phyloP scores from a whole-genome alignment of 2,888 invertebrate genomes.

The Ennomos fuscantarius region DNA sequence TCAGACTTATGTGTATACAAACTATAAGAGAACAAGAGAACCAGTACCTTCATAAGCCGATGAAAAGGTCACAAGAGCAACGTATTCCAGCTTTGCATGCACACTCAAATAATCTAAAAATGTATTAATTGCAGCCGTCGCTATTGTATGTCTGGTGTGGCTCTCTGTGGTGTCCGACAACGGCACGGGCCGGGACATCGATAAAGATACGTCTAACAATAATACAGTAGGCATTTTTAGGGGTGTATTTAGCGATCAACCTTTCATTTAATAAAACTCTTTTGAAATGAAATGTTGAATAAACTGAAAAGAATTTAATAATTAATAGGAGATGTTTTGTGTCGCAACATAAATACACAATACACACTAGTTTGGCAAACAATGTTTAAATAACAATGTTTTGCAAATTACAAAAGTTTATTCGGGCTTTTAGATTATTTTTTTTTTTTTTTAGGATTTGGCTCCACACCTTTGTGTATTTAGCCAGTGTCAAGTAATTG shows the following conservation, averaged over 20 bases:
- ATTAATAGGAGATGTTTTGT: too few relatives aligned
- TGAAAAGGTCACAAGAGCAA: constrained; percentile 73
- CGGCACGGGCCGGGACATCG: constrained; percentile 75
- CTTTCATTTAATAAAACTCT: neutral
- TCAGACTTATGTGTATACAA: too few relatives aligned
- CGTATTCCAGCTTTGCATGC: constrained; percentile 77
- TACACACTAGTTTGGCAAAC: too few relatives aligned
- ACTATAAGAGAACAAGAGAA: neutral
- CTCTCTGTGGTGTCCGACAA: constrained; percentile 68
- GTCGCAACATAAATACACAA: too few relatives aligned
- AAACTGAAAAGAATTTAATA: too few relatives aligned
- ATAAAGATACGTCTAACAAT: constrained; percentile 74
- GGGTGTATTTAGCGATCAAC: constrained; percentile 6
- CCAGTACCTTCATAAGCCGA: constrained; percentile 72
- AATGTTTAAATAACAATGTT: too few relatives aligned
- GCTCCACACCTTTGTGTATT: too few relatives aligned
- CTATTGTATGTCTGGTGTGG: constrained; percentile 71
- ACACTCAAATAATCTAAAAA: constrained; percentile 72
- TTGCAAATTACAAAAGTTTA: too few relatives aligned
- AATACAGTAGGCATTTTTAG: constrained; percentile 74
- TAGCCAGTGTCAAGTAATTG: too few relatives aligned
- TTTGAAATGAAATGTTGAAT: too few relatives aligned
- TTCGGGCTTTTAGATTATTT: too few relatives aligned
- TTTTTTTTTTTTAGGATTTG: too few relatives aligned
- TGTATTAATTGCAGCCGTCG: constrained; percentile 69